Conservation (phyloP, 2,888 invertebrate species). For the Sericinus montela region DNA sequence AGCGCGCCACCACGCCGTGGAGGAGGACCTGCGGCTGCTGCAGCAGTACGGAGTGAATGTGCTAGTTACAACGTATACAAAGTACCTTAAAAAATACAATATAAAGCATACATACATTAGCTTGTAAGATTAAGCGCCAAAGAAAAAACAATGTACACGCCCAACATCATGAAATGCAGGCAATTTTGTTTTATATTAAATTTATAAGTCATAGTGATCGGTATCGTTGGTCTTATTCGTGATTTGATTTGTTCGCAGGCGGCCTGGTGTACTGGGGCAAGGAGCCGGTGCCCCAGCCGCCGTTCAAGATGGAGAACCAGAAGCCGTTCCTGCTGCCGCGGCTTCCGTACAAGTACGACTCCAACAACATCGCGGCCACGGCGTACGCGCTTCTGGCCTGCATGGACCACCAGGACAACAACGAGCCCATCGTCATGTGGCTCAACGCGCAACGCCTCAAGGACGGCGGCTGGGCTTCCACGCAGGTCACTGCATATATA, state of each 20-base stretch:
- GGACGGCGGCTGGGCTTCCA: constrained; percentile 94
- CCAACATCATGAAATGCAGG: too few relatives aligned
- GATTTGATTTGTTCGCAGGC: constrained; percentile 53
- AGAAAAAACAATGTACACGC: too few relatives aligned
- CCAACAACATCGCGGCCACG: constrained; percentile 95
- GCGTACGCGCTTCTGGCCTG: constrained; percentile 94
- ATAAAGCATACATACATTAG: too few relatives aligned
- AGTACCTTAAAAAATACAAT: too few relatives aligned
- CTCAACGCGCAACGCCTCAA: constrained; percentile 91
- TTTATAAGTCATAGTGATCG: too few relatives aligned
- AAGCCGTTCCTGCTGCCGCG: constrained; percentile 94
- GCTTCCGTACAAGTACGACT: constrained; percentile 92
- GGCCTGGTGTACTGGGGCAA: constrained; percentile 93
- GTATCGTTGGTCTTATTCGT: too few relatives aligned
- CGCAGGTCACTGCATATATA: constrained; percentile 74
- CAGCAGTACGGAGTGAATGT: constrained; percentile 83
- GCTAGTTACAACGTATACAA: too few relatives aligned
- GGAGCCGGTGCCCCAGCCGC: constrained; percentile 87
- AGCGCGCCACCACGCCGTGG: constrained; percentile 88
- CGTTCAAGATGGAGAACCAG: constrained; percentile 93
- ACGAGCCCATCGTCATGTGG: constrained; percentile 94
- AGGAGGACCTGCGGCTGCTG: constrained; percentile 88
- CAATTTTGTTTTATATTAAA: too few relatives aligned
- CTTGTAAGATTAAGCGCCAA: too few relatives aligned
- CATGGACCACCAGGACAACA: constrained; percentile 90